These are phyloP conservation scores for Junonia oenone DNA, from an alignment of 2,888 invertebrate species.

Conservation along the genomic window DNA sequence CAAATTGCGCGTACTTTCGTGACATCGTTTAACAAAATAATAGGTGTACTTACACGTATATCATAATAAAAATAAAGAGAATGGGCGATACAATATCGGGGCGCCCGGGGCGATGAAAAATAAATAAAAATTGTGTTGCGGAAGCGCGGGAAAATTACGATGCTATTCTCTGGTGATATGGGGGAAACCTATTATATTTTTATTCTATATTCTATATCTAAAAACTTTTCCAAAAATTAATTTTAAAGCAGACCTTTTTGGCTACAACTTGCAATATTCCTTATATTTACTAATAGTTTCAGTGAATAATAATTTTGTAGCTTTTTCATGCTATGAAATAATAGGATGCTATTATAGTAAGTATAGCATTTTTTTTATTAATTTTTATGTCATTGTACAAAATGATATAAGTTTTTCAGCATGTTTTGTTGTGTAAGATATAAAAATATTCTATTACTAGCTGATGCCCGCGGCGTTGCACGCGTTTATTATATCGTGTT, in stretches of 20 bases:
- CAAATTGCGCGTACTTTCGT: conserved; percentile 12
- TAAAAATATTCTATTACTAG: no score
- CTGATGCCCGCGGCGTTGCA: no score
- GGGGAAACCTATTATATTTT: conserved; percentile 7
- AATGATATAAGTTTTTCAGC: no score
- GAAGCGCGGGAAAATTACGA: conserved; percentile 45
- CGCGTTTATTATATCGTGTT: no score
- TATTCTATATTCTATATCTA: conserved; percentile 6
- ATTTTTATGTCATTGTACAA: no score
- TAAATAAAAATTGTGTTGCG: conserved; percentile 65
- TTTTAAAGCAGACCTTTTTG: not conserved
- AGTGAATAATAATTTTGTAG: no score
- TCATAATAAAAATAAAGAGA: conserved; percentile 71
- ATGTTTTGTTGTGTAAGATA: no score
- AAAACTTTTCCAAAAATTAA: not conserved
- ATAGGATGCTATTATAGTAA: no score
- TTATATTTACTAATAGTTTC: no score
- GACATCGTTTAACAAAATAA: conserved; percentile 53
- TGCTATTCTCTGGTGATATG: not conserved
- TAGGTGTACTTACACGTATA: conserved; percentile 52
- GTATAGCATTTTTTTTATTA: no score
- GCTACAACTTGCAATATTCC: not conserved
- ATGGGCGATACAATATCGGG: conserved; percentile 65
- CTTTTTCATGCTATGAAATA: no score
- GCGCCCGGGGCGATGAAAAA: conserved; percentile 69